Percentiles rank a stretch among this genome's conserved stretches.
Conservation (phyloP, 2,888 invertebrate genomes). For the Perithous albicinctus region DNA sequence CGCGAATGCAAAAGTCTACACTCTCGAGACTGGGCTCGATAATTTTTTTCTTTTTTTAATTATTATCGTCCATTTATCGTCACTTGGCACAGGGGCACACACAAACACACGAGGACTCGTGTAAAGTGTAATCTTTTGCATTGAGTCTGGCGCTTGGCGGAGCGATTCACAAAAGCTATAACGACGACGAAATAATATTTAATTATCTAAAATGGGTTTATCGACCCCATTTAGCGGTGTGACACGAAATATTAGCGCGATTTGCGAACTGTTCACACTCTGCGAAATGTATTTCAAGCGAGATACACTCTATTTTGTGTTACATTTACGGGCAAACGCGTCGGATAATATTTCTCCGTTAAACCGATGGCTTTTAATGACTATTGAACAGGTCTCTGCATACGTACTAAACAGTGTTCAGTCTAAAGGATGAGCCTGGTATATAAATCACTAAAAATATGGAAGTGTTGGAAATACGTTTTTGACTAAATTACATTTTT, state of each 20-base stretch:
- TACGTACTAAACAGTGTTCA: neutral
- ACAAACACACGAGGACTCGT: neutral
- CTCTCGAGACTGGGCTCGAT: conserved; percentile 61
- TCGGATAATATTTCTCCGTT: neutral
- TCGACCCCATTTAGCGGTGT: conserved; percentile 12
- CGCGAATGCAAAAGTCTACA: conserved; percentile 55
- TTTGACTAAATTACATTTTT: too few relatives aligned
- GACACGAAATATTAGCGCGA: conserved; percentile 12
- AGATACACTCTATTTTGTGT: conserved; percentile 12
- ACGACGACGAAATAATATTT: conserved; percentile 35
- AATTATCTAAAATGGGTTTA: conserved; percentile 31
- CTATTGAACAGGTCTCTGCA: neutral
- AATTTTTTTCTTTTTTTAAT: too few relatives aligned
- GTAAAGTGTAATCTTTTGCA: neutral
- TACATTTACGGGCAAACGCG: neutral
- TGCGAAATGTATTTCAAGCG: neutral
- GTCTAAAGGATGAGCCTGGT: too few relatives aligned
- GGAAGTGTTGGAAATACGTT: too few relatives aligned
- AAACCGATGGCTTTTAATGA: neutral
- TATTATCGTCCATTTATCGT: conserved; percentile 53
- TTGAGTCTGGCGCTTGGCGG: neutral
- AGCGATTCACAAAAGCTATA: neutral
- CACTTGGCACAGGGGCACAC: conserved; percentile 20
- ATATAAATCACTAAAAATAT: too few relatives aligned
- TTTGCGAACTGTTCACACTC: conserved; percentile 9